Base-by-base conservation (phyloP, 2,797 vertebrate genomes). In the Spea hammondii region DNA sequence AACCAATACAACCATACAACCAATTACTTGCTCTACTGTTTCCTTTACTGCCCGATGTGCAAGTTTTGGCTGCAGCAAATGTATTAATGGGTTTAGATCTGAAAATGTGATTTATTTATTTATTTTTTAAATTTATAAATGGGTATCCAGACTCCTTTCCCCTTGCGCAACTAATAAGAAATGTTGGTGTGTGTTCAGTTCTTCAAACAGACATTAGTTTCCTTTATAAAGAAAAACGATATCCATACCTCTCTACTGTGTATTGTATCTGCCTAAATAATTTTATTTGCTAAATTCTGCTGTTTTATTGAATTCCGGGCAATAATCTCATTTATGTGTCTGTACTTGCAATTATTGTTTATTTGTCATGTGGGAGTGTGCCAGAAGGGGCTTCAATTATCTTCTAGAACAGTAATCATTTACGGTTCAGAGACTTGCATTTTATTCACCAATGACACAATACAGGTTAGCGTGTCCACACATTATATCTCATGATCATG, bases 311-410 rank as follows among this genome's bases (percentile, higher is more conserved):
- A 73, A 72, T 82, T 72, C 69, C 13, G 57, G 59, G 32, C 68
- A 71, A 49, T 46, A 76, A 66, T 77, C 62, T 64, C 17, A 73
- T 77, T 73, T 76, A 65, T 76, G 68, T 81, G 14, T 72, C 54
- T 71, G 64, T 73, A 73, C 70, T 70, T 64, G 64, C 74, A 82
- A 81, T 82, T 77, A 77, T 55, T 68, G 79, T 70, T 73, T 68
- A 68, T 76, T 81, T 81, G 79, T 72, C 64, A 76, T 81, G 54
- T 82, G 57, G 74, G 66, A 79, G 32, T 9, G 54, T 53, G 74
- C 74, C 79, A 76, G 73, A 81, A 81, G 79, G 79, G 79, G 53
- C 79, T 54, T 72, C 69, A 67, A 77, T 82, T 82, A 82, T 73
- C 55, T 65, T 47, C 11, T 62, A 54, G 54, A 77, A 68, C 9